phyloP scores from a whole-genome alignment of 1,140 invertebrate species.

The Acromyrmex charruanus region DNA sequence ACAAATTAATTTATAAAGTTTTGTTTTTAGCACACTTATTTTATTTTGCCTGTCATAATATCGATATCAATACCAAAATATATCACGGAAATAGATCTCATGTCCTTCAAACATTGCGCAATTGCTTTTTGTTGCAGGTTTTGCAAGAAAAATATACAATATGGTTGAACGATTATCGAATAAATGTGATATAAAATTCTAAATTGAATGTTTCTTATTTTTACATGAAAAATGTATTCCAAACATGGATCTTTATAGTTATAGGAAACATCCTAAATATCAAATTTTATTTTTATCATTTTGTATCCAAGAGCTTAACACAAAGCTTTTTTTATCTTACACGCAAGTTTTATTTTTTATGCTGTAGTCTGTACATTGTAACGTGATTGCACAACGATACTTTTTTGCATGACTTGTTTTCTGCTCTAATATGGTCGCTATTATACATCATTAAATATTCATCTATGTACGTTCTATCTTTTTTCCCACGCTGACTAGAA shows the following conservation, averaged over 20 bases:
- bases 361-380: background rate
- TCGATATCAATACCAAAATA: background rate
- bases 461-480: conserved; percentile 37
- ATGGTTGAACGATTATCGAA: background rate
- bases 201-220: background rate
- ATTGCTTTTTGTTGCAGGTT: conserved; percentile 16
- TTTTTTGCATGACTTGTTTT: conserved; percentile 27
- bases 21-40: background rate
- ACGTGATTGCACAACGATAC: conserved; percentile 15
- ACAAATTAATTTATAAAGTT: background rate
- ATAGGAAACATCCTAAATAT: background rate
- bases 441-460: conserved; percentile 45
- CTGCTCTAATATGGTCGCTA: conserved; percentile 32
- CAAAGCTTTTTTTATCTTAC: background rate
- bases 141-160: background rate
- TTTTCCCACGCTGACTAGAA: conserved; percentile 29
- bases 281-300: background rate
- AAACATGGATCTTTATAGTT: background rate
- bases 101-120: conserved; percentile 18
- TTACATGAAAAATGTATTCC: background rate
- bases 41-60: background rate
- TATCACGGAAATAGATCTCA: conserved; percentile 15
- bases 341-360: conserved; percentile 26
- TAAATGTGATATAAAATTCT: background rate
- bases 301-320: background rate